Evolutionary conservation across 30 jellyfish, hydroid and myxozoan genomes (phyloP).

Genomic region (Mastigias papua): DNA sequence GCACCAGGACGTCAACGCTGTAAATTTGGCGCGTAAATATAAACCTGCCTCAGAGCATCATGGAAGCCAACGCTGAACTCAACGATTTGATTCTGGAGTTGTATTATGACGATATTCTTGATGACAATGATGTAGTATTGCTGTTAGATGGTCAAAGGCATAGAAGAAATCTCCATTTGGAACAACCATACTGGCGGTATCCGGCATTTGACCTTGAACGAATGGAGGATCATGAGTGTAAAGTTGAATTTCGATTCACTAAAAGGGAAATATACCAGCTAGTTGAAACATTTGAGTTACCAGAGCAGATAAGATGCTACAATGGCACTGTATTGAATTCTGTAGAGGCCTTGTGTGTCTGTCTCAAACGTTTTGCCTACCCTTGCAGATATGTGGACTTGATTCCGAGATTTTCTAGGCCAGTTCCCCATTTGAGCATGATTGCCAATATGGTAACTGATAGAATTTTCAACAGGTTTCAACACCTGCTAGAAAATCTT

Average conservation of each 20-base stretch:
- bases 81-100: conserved; percentile 1
- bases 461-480: conserved; percentile 2
- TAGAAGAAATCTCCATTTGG: background rate
- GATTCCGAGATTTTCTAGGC: conserved; percentile 1
- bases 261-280: conserved; percentile 25
- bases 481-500: conserved; percentile 1
- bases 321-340: conserved; percentile 30
- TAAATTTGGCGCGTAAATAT: background rate
- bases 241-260: conserved; percentile 1
- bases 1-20: conserved; percentile 6
- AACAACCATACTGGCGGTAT: conserved; percentile 22
- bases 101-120: conserved; percentile 4
- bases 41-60: background rate
- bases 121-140: conserved; percentile 3
- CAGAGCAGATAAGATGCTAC: conserved; percentile 12
- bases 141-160: background rate
- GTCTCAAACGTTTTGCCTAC: conserved; percentile 11
- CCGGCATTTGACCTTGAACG: background rate
- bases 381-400: conserved; percentile 18
- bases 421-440: conserved; percentile 35
- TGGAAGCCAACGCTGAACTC: background rate
- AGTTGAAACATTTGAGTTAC: conserved; percentile 10
- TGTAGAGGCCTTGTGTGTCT: conserved; percentile 28
- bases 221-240: conserved; percentile 31
- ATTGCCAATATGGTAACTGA: conserved; percentile 18